Evolutionary conservation across 2,888 invertebrate species (phyloP).

Genomic region (Limenitis arthemis): DNA sequence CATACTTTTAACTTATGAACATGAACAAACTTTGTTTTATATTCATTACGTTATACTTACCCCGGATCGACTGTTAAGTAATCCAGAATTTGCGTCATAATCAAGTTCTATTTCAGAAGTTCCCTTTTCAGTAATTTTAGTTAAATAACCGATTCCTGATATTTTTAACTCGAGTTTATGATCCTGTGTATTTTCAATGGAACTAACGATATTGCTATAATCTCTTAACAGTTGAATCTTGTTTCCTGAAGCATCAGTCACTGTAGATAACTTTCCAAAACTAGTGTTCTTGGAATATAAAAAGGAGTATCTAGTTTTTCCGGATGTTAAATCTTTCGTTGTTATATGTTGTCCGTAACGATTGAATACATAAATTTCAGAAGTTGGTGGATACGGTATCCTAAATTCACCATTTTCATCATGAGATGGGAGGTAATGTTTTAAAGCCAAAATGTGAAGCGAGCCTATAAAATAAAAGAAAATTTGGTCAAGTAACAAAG

Average conservation of each 20-base stretch:
- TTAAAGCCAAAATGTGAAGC: conserved; percentile 86
- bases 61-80: conserved; percentile 88
- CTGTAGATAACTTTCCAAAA: conserved; percentile 93
- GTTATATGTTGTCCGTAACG: conserved; percentile 96
- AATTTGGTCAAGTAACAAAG: not conserved
- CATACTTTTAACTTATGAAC: conserved; percentile 5
- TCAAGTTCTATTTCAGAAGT: conserved; percentile 91
- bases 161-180: conserved; percentile 94
- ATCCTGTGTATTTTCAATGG: conserved; percentile 94
- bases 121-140: conserved; percentile 90
- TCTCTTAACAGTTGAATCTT: conserved; percentile 93
- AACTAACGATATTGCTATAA: conserved; percentile 93
- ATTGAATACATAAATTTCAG: conserved; percentile 95
- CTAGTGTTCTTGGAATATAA: conserved; percentile 97
- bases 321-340: conserved; percentile 95
- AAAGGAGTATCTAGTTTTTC: conserved; percentile 94
- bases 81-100: conserved; percentile 90
- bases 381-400: conserved; percentile 93
- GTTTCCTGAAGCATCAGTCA: conserved; percentile 94
- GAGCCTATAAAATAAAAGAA: conserved; percentile 68
- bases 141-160: conserved; percentile 92
- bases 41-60: conserved; percentile 54
- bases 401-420: conserved; percentile 93
- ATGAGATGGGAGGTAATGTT: conserved; percentile 89
- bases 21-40: not conserved